Evolutionary conservation across 1,140 invertebrate species (phyloP).

Genomic region (Ladona fulva): DNA sequence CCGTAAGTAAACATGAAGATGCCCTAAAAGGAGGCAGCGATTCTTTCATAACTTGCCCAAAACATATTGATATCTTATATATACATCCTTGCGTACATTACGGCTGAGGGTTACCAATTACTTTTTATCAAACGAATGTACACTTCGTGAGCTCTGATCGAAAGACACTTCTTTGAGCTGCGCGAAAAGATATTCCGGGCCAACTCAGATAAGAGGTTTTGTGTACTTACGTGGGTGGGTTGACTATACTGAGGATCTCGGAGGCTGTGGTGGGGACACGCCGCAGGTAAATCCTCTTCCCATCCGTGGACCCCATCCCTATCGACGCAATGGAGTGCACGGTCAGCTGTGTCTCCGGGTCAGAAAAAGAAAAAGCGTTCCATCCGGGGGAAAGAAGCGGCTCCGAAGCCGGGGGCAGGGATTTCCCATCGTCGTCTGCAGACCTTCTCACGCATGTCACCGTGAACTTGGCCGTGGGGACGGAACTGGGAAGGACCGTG

Average conservation of each 20-base stretch:
- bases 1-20: too few relatives aligned
- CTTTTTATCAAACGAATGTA: too few relatives aligned
- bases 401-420: background rate
- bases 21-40: too few relatives aligned
- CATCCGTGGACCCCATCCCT: constrained; percentile 75
- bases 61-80: too few relatives aligned
- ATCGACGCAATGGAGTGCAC: constrained; percentile 68
- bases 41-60: too few relatives aligned
- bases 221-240: constrained; percentile 65
- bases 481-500: too few relatives aligned
- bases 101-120: too few relatives aligned
- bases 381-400: constrained; percentile 17
- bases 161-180: too few relatives aligned
- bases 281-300: constrained; percentile 69
- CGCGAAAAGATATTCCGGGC: too few relatives aligned
- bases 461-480: constrained; percentile 12
- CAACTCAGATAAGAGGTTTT: too few relatives aligned
- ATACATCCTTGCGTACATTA: too few relatives aligned
- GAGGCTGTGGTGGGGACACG: constrained; percentile 70
- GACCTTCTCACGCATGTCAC: background rate
- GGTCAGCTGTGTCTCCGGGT: constrained; percentile 38
- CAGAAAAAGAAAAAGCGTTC: constrained; percentile 25
- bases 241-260: constrained; percentile 69
- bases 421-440: background rate
- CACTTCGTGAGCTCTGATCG: too few relatives aligned